Evolutionary conservation across 2,113 vertebrate genomes (phyloP).

Genomic region (Colaptes auratus): DNA sequence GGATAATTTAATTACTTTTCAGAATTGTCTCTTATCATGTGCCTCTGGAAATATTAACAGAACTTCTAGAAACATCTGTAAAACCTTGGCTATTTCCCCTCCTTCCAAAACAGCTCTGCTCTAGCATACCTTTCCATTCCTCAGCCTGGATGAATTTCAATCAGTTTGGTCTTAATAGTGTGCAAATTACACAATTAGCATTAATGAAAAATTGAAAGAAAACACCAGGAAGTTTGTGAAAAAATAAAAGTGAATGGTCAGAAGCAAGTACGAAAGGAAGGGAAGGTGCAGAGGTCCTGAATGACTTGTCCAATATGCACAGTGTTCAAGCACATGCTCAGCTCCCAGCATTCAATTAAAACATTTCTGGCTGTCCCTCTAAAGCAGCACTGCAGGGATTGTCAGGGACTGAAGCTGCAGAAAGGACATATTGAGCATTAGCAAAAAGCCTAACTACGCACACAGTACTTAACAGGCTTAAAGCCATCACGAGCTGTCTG

Average conservation of each 20-base stretch:
- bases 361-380: background rate
- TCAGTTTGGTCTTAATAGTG: conserved; percentile 21
- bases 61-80: background rate
- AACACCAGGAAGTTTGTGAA: background rate
- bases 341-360: background rate
- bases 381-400: background rate
- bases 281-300: background rate
- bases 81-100: background rate
- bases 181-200: conserved; percentile 46
- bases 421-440: background rate
- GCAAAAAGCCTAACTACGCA: background rate
- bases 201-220: conserved; percentile 34
- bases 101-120: background rate
- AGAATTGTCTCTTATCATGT: background rate
- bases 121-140: background rate
- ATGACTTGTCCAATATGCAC: background rate
- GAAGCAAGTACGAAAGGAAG: conserved; percentile 23
- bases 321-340: background rate
- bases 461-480: background rate
- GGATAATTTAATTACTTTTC: conserved; percentile 36
- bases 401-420: background rate
- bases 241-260: background rate
- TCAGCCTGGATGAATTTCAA: conserved; percentile 24
- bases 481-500: background rate
- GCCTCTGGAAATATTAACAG: conserved; percentile 1